A percentile compares a stretch with the other conserved stretches of the same genome.
phyloP scores from a whole-genome alignment of 1,140 invertebrate genomes.

The Tetranychus cinnabarinus region DNA sequence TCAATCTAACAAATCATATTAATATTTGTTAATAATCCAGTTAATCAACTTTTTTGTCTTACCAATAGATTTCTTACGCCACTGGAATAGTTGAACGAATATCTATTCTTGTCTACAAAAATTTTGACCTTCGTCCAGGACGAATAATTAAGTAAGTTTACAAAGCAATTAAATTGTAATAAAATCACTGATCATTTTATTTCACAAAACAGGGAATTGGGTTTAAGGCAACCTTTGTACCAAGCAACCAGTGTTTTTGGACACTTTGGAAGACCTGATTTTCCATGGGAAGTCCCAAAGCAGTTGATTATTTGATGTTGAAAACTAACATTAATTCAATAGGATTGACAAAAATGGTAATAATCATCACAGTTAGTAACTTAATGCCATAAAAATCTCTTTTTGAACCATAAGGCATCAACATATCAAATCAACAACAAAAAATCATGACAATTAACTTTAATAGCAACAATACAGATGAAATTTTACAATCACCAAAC shows the following conservation, averaged over 20 bases:
- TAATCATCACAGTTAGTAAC: no score
- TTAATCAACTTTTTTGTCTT: no score
- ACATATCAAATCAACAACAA: no score
- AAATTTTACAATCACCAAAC: no score
- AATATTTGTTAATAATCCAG: no score
- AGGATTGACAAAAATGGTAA: no score
- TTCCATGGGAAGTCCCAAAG: slow-evolving; percentile 92
- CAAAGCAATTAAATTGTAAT: neutral
- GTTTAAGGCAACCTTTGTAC: slow-evolving; percentile 84
- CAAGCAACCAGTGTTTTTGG: slow-evolving; percentile 91
- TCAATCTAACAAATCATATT: no score
- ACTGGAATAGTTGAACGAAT: slow-evolving; percentile 89
- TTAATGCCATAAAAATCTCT: no score
- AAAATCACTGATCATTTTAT: slow-evolving; percentile 2
- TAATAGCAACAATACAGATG: no score
- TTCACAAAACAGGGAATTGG: slow-evolving; percentile 49
- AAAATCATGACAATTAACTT: no score
- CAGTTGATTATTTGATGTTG: slow-evolving; percentile 24
- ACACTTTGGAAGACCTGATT: slow-evolving; percentile 86
- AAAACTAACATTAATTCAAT: no score
- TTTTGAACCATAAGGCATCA: no score
- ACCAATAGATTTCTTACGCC: slow-evolving; percentile 62
- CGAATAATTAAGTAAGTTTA: slow-evolving; percentile 62
- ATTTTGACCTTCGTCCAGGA: slow-evolving; percentile 92
- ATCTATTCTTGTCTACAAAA: slow-evolving; percentile 82